Percentiles rank a stretch among this genome's conserved stretches.
Evolutionary conservation across 2,888 invertebrate species (phyloP).

Genomic region (Tetheella fluctuosa): DNA sequence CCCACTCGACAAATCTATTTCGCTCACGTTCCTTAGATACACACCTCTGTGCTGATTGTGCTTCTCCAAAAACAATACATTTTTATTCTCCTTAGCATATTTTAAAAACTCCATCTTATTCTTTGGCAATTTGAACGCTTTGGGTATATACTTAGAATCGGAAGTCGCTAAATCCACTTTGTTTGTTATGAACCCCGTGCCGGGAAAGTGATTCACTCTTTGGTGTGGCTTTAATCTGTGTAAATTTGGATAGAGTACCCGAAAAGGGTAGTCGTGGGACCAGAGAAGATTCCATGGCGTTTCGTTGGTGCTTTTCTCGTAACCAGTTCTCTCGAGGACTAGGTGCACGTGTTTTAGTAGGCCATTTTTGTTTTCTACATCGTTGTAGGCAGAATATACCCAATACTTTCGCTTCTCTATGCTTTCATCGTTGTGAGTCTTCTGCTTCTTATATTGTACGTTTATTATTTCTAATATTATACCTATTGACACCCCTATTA

Average conservation of each 20-base stretch:
- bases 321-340: slow-evolving; percentile 91
- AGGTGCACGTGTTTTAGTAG: slow-evolving; percentile 92
- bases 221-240: slow-evolving; percentile 88
- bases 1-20: slow-evolving; percentile 87
- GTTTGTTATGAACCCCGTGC: slow-evolving; percentile 95
- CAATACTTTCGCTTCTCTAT: slow-evolving; percentile 73
- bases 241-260: slow-evolving; percentile 76
- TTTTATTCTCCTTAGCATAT: slow-evolving; percentile 87
- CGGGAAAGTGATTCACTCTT: slow-evolving; percentile 96
- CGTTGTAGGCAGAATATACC: slow-evolving; percentile 81
- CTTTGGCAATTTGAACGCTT: slow-evolving; percentile 93
- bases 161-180: slow-evolving; percentile 94
- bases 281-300: slow-evolving; percentile 94
- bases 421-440: slow-evolving; percentile 31
- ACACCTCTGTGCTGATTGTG: slow-evolving; percentile 96
- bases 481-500: slow-evolving; percentile 63
- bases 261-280: slow-evolving; percentile 97
- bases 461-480: slow-evolving; percentile 63
- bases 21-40: slow-evolving; percentile 87
- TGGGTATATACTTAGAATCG: slow-evolving; percentile 91
- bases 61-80: slow-evolving; percentile 94
- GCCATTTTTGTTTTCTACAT: slow-evolving; percentile 85
- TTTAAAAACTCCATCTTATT: slow-evolving; percentile 88
- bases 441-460: slow-evolving; percentile 48
- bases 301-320: slow-evolving; percentile 80